phyloP scores from a whole-genome alignment of 2,113 vertebrate genomes.

The Thalassarche chlororhynchos region DNA sequence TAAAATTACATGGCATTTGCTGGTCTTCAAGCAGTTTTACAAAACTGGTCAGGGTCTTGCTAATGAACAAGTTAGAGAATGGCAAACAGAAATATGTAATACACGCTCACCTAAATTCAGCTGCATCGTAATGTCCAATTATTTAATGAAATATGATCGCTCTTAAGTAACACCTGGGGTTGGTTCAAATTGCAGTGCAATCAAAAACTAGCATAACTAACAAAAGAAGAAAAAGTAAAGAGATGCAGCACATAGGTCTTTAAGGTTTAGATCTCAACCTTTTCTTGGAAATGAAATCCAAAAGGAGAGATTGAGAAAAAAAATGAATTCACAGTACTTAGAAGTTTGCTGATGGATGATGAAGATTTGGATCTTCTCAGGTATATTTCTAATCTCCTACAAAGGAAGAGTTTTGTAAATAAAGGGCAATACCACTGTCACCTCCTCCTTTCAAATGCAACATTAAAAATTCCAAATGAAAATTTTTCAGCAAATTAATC shows the following conservation, averaged over 20 bases:
- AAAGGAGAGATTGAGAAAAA: not conserved
- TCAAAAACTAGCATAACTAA: not conserved
- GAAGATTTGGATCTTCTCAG: not conserved
- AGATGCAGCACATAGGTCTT: not conserved
- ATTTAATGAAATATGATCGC: not conserved
- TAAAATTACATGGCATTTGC: not conserved
- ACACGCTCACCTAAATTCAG: not conserved
- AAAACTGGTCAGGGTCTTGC: not conserved
- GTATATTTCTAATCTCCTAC: not conserved
- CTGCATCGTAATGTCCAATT: not conserved
- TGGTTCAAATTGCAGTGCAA: not conserved
- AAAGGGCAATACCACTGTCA: fast-evolving
- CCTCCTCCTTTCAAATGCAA: not conserved
- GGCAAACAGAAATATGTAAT: not conserved
- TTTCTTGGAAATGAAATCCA: not conserved
- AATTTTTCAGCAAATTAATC: not conserved
- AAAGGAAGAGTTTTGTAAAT: not conserved
- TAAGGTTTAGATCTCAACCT: not conserved
- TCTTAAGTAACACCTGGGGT: not conserved
- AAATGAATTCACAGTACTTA: not conserved
- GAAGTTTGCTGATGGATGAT: not conserved
- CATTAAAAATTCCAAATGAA: not conserved
- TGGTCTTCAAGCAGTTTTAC: not conserved
- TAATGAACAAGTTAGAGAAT: not conserved
- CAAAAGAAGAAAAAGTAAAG: not conserved